Percentiles rank a stretch among this genome's conserved stretches.
Conservation (phyloP, 1,140 invertebrate genomes). For the Temnothorax longispinosus region DNA sequence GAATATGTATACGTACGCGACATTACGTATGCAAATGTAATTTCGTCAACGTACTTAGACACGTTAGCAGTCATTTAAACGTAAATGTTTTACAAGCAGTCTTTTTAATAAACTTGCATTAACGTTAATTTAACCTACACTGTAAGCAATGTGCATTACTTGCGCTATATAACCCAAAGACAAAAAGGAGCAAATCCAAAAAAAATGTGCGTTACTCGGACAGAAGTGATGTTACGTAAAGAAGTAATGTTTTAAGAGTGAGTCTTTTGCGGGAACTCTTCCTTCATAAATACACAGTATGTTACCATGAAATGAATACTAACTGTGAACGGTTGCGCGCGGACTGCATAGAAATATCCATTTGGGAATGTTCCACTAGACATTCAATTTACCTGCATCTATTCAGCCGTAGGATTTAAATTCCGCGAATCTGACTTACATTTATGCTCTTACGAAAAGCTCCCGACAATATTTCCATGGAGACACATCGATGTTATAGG, state of each 20-base stretch:
- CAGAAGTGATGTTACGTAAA: slow-evolving; percentile 30
- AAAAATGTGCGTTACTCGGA: background rate
- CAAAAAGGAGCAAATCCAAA: too few species aligned
- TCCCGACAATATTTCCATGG: slow-evolving; percentile 3
- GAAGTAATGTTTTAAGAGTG: slow-evolving; percentile 28
- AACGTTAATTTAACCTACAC: slow-evolving; percentile 22
- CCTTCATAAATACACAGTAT: slow-evolving; percentile 42
- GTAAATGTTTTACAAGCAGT: slow-evolving; percentile 42
- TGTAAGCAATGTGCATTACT: background rate
- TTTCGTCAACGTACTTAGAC: background rate
- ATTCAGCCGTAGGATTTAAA: slow-evolving; percentile 54
- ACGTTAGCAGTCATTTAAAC: slow-evolving; percentile 25
- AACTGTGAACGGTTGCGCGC: slow-evolving; percentile 45
- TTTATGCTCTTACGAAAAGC: slow-evolving; percentile 41
- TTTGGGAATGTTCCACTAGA: slow-evolving; percentile 55
- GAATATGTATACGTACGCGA: background rate
- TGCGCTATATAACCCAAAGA: too few species aligned
- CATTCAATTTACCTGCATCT: slow-evolving; percentile 49
- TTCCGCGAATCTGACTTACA: slow-evolving; percentile 49
- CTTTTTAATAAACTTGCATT: slow-evolving; percentile 42
- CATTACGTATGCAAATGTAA: slow-evolving; percentile 41
- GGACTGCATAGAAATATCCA: slow-evolving; percentile 39
- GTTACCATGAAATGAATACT: slow-evolving; percentile 52
- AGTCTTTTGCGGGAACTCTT: background rate
- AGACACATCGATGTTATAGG: slow-evolving; percentile 14